A percentile compares a stretch with the other conserved stretches of the same genome.
phyloP scores from a whole-genome alignment of 1,140 invertebrate species.

The Bombus confusus region DNA sequence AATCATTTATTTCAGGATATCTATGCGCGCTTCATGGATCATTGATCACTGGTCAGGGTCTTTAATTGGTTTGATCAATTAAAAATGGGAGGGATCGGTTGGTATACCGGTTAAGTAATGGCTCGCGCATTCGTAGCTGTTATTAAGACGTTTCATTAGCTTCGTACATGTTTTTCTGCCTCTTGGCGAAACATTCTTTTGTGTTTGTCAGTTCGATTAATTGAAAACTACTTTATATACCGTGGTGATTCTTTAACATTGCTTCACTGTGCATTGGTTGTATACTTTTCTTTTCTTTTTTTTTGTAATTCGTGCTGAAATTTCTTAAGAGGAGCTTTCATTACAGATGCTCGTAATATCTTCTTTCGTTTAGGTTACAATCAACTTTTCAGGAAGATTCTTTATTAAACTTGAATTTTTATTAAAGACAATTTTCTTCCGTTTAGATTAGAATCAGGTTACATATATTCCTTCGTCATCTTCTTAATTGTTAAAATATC shows the following conservation, averaged over 20 bases:
- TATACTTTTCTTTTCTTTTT: background rate
- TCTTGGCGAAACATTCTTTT: background rate
- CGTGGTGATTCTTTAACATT: background rate
- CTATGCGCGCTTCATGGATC: background rate
- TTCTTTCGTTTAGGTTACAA: too few relatives aligned
- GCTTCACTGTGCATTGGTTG: background rate
- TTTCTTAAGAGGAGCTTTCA: background rate
- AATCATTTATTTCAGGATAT: slow-evolving; percentile 19
- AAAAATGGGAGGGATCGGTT: slow-evolving; percentile 1
- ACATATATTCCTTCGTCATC: too few relatives aligned
- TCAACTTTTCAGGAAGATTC: too few relatives aligned
- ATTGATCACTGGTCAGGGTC: background rate
- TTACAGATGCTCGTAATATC: background rate
- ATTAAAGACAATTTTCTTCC: too few relatives aligned
- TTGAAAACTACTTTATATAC: background rate
- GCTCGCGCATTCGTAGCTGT: background rate
- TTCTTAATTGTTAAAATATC: too few relatives aligned
- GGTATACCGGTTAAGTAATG: slow-evolving; percentile 5
- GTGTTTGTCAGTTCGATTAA: background rate
- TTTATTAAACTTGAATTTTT: too few relatives aligned
- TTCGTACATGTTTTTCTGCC: background rate
- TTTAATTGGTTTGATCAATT: slow-evolving; percentile 23
- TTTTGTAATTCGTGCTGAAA: background rate
- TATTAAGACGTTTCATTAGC: slow-evolving; percentile 16
- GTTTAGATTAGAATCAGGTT: too few relatives aligned